Evolutionary conservation across 30 jellyfish, hydroid and myxozoan genomes (phyloP), one percentile per base, ranked within the genome.

Genomic region (Thelohanellus kitauei): DNA sequence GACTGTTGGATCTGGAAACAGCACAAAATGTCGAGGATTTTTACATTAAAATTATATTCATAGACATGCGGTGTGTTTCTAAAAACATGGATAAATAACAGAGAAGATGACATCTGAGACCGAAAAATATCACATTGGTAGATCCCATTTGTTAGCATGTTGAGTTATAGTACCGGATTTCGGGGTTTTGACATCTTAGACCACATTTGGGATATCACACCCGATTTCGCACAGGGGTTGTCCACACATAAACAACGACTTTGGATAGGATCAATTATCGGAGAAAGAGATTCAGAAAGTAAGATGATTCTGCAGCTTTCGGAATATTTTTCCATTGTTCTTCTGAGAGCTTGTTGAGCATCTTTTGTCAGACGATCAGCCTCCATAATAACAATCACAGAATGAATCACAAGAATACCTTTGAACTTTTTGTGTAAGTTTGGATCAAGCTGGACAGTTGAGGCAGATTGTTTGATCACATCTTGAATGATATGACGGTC

Each of bases 311-410:
- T 55, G 40, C 97, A 78, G 8, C 88, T 58, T 6, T 82, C 65
- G 11, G 66, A 88, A 37, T 78, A 78, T 37, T 78, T 78, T 50
- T 78, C 97, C 97, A 78, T 78, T 16, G 97, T 78, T 21, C 97
- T 43, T 11, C 97, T 46, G 61, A 78, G 45, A 1, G 97, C 97
- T 47, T 78, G 97, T 51, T 78, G 97, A 17, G 97, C 97, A 56
- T 64, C 97, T 65, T 56, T 63, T 4, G 97, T 64, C 42, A 78
- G 52, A 3, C 64, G 45, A 43, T 78, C 97, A 17, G 57, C 84
- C 25, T 78, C 88, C 88, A 63, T 78, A 25, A 78, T 33, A 20
- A 78, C 75, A 23, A 78, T 85, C 44, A 63, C 97, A 63, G 52
- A 20, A 31, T 5, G 35, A 5, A 27, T 27, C 6, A 27, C 6